A percentile compares a stretch with the other conserved stretches of the same genome.
Conservation (phyloP, 2,113 vertebrate genomes). For the Megaceryle maxima region DNA sequence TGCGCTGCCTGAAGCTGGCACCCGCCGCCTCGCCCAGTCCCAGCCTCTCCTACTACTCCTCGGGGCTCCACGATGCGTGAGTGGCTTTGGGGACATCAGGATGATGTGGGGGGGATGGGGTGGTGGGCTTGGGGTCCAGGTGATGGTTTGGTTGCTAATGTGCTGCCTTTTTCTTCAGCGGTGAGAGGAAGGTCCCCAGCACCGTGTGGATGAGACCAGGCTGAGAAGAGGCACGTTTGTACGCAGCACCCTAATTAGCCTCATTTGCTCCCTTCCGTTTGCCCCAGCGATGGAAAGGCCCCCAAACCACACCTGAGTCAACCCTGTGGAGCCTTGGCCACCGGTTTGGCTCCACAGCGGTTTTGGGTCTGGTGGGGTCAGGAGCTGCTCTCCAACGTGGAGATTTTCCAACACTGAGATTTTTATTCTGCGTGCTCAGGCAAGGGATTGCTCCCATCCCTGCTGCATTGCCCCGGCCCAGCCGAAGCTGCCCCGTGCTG, state of each 20-base stretch:
- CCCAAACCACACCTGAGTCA: background rate
- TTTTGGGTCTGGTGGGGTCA: background rate
- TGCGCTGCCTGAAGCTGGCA: slow-evolving; percentile 83
- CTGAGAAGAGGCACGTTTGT: background rate
- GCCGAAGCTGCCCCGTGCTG: background rate
- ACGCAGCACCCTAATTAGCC: background rate
- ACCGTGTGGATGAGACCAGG: background rate
- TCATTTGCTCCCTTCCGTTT: background rate
- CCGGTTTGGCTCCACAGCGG: rapidly evolving
- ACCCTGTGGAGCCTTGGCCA: rapidly evolving
- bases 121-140: background rate
- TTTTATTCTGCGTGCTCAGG: rapidly evolving
- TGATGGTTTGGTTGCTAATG: background rate
- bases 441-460: background rate
- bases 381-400: background rate
- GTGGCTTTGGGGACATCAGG: background rate
- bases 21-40: slow-evolving; percentile 79
- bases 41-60: slow-evolving; percentile 93
- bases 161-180: background rate
- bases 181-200: background rate
- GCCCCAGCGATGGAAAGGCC: background rate
- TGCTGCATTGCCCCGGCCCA: rapidly evolving
- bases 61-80: slow-evolving; percentile 91
- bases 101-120: background rate
- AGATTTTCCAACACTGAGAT: background rate